These are phyloP conservation scores for Pipistrellus nathusii DNA, from an alignment of 2,797 vertebrate genomes.

Conservation along the genomic window DNA sequence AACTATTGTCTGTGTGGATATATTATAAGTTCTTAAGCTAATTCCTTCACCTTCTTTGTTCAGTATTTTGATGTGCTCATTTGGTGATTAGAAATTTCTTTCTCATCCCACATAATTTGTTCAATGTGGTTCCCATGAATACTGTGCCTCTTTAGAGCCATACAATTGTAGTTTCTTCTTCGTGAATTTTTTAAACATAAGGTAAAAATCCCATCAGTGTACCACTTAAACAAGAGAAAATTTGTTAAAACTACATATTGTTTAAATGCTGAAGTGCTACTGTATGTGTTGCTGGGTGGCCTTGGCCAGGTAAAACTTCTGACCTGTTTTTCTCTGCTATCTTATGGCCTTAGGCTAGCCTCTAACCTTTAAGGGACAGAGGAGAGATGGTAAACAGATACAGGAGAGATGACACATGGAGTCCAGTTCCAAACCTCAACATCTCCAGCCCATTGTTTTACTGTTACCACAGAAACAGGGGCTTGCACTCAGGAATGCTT, in stretches of 20 bases:
- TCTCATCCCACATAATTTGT: background rate
- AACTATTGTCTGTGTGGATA: background rate
- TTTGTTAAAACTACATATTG: background rate
- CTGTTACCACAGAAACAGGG: background rate
- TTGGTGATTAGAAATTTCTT: background rate
- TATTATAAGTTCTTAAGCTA: background rate
- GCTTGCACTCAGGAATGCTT: background rate
- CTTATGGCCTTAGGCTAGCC: background rate
- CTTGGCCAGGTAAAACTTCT: background rate
- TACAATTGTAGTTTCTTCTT: background rate
- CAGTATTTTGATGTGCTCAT: too few relatives aligned
- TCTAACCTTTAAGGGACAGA: background rate
- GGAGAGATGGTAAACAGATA: background rate
- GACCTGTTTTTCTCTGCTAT: background rate
- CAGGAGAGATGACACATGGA: background rate
- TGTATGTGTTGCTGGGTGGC: background rate
- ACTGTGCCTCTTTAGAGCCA: background rate
- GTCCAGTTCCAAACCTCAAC: background rate
- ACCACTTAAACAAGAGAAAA: background rate
- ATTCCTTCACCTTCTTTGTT: background rate
- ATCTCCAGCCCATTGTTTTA: background rate
- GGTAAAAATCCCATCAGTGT: background rate
- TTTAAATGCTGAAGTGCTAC: background rate
- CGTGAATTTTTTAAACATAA: conserved; percentile 18
- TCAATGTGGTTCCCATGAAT: background rate